Base-by-base conservation (phyloP, 2,888 invertebrate species). In the Pelosia muscerda region DNA sequence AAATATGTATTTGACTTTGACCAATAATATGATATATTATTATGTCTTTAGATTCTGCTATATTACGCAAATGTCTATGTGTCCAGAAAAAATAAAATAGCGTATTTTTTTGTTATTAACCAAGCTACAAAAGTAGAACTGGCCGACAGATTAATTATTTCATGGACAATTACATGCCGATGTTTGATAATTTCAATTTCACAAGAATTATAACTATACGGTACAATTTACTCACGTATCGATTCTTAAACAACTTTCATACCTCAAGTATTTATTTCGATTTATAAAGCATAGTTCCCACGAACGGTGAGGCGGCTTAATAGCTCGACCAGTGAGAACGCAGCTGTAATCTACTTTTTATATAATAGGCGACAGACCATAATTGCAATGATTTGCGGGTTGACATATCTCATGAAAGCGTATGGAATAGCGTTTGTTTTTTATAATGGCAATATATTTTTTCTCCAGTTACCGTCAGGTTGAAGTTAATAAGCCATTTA, bases 221-320 rank as follows among this genome's bases (percentile, higher is more conserved):
- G 42, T 49, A 49, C 58, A 65, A 28, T 65, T 15, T 9, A 5
- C 6, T 42, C 49, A n/a, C n/a, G 4, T 15, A 38, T 38, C 15
- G 38, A 38, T 8, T 49, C 11, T 5, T 55, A 13, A 13, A 55
- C 54, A 54, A 54, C 54, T 54, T 54, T 23, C 54, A 22, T 55
- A 55, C 25, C 54, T 34, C 54, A 54, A 63, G 54, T 53, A 54
- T 63, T 63, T 58, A 42, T 63, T 72, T 62, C 55, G 57, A 73
- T 74, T 53, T 63, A 81, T 75, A 73, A 73, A 72, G 65, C 71
- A 79, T 68, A 81, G 69, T 81, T 81, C 79, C 71, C 81, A 79
- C 79, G 75, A 63, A 53, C 23, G 64, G 63, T 67, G 54, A 58
- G 65, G 42, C 54, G 60, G 63, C 58, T 56, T 74, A 76, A 78